phyloP scores from a whole-genome alignment of 2,797 vertebrate species.

The Sebastes itinus region DNA sequence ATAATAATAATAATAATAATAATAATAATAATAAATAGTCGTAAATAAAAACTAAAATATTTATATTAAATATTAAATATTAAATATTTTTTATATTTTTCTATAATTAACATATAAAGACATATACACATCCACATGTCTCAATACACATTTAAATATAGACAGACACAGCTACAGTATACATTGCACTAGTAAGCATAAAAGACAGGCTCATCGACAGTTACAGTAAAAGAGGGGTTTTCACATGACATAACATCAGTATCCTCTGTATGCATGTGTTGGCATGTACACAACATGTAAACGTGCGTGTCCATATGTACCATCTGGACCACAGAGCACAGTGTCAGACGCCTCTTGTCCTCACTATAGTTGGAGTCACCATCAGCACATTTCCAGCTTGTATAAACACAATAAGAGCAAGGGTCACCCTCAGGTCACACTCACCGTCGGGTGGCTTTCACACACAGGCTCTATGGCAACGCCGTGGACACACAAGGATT shows the following conservation, averaged over 20 bases:
- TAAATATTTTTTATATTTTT: too few species aligned
- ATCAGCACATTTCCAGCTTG: constrained; percentile 80
- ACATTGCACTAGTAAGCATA: too few species aligned
- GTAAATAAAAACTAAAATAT: too few species aligned
- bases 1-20: too few species aligned
- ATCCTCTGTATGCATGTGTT: background rate
- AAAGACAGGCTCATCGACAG: too few species aligned
- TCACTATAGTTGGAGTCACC: constrained; percentile 41
- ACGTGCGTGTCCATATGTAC: background rate
- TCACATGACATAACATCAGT: background rate
- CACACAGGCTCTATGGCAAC: constrained; percentile 27
- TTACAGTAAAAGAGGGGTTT: background rate
- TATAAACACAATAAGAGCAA: constrained; percentile 72
- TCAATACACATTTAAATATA: too few species aligned
- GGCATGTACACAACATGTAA: background rate
- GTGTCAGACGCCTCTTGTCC: constrained; percentile 42
- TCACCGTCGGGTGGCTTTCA: constrained; percentile 34
- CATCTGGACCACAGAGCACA: constrained; percentile 23
- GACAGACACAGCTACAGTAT: too few species aligned
- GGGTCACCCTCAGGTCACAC: constrained; percentile 50
- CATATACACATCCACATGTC: too few species aligned
- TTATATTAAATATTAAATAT: too few species aligned
- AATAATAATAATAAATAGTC: too few species aligned
- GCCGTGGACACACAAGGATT: background rate
- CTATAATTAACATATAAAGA: too few species aligned